Base-by-base conservation (phyloP, 1,140 invertebrate species). In the Pemphigus obesinymphae region DNA sequence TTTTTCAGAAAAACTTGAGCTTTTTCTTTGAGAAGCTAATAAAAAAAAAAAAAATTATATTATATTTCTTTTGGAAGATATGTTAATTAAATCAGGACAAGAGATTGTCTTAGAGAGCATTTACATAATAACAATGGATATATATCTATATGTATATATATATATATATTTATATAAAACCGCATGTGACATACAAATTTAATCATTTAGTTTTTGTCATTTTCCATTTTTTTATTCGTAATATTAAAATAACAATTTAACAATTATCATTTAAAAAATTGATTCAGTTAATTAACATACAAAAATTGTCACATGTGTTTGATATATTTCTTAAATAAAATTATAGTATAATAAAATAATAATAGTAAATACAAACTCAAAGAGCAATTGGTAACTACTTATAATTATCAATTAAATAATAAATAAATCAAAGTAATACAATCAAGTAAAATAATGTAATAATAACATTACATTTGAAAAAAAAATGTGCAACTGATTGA, bases 291-390 rank as follows among this genome's bases (percentile, higher is more conserved):
- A 40, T 37, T 26, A 20, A 20, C 15, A n/a, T 6, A 40, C 23
- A 55, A 26, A 53, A 31, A 75, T n/a, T 26, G 50, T 76, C 73
- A 76, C 73, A 58, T 37, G 34, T 13, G 50, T 40, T 76, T 55
- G 15, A 15, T 26, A 34, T 75, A 53, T 50, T 15, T 50, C 26
- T 75, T 34, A 58, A 45, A 61, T 45, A 63, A 80, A 63, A 80
- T 78, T 34, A 80, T 50, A 80, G 45, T 80, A 80, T 23, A 63
- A 63, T 80, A 63, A 80, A 80, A 80, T 61, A 80, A 80, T 43
- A 80, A 80, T 80, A 80, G 76, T 80, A 80, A 80, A 80, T 80
- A 80, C 76, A 8, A 80, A 80, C 76, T 80, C 76, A 80, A 63
- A 63, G 76, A 80, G 76, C 23, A 29, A 63, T 61, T 80, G 76